Evolutionary conservation across 2,888 invertebrate species (phyloP), one percentile per base, ranked within the genome.

Genomic region (Agrotis exclamationis): DNA sequence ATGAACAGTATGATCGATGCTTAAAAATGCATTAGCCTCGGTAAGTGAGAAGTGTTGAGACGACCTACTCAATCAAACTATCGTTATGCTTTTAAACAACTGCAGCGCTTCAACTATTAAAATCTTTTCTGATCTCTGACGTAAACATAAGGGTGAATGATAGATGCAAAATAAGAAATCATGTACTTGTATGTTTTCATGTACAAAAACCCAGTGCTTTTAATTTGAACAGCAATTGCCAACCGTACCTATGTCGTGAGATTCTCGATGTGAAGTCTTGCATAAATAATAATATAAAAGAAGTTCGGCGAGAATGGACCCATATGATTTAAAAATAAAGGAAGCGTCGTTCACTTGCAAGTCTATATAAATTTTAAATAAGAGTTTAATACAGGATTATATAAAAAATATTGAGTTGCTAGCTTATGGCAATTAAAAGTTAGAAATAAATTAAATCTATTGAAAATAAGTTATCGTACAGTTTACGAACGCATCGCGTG

Each of bases 1-100:
- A 48, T 16, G 44, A 79, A 56, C 20, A 67, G 50, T 72, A 65
- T 80, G 80, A 80, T 79, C 63, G 80, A 80, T 80, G 80, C 22
- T 70, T 62, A 68, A 72, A 72, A 76, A 80, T 76, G 62, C 72
- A 79, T 79, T 79, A 79, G 64, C 67, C 50, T 64, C 33, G 57
- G 54, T 54, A 74, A 79, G 53, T 73, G 67, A 44, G 50, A 56
- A 75, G 22, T 72, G 54, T 63, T 76, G 28, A 58, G 50, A 58
- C 47, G 53, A 58, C 62, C 60, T 62, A 62, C 72, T 79, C 72
- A 76, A 76, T 72, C 67, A 76, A 67, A 79, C 67, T 80, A 79
- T 70, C 65, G 54, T 70, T 70, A 62, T 63, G 45, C 64, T 53
- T 20, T 57, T 66, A 75, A 71, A n/a, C n/a, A n/a, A n/a, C n/a